These are phyloP conservation scores for Lycocerus yunnanus DNA, from an alignment of 2,888 invertebrate genomes.

Conservation along the genomic window DNA sequence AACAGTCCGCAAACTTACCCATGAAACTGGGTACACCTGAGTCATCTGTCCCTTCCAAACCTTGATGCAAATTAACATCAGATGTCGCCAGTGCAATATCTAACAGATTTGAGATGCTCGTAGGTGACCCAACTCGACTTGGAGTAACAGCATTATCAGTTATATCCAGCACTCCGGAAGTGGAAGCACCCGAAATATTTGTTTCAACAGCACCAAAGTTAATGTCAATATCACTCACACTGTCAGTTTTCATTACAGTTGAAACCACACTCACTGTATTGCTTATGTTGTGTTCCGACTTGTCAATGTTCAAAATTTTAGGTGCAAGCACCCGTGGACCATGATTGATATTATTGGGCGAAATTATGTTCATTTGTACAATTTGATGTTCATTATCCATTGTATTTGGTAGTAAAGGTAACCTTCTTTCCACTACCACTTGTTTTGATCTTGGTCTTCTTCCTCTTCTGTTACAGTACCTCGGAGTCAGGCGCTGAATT, in stretches of 20 bases:
- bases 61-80: slow-evolving; percentile 19
- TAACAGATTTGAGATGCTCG: slow-evolving; percentile 43
- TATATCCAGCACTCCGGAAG: slow-evolving; percentile 17
- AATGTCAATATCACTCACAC: not conserved
- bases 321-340: slow-evolving; percentile 18
- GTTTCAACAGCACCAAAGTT: not conserved
- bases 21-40: slow-evolving; percentile 39
- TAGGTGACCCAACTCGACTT: slow-evolving; percentile 42
- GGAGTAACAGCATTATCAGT: slow-evolving; percentile 39
- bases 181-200: not conserved
- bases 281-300: slow-evolving; percentile 17
- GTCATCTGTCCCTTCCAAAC: slow-evolving; percentile 30
- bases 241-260: not conserved
- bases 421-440: slow-evolving; percentile 75
- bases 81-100: slow-evolving; percentile 40
- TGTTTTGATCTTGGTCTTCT: slow-evolving; percentile 59
- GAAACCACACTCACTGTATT: slow-evolving; percentile 7
- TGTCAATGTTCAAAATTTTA: slow-evolving; percentile 19
- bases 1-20: too few relatives aligned
- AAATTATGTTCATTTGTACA: slow-evolving; percentile 55
- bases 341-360: slow-evolving; percentile 40
- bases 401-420: slow-evolving; percentile 68
- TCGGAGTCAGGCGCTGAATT: slow-evolving; percentile 50
- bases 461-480: slow-evolving; percentile 55
- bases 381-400: slow-evolving; percentile 56